Evolutionary conservation across 2,888 invertebrate genomes (phyloP), one percentile per base, ranked within the genome.

Genomic region (Anthrax anthrax): DNA sequence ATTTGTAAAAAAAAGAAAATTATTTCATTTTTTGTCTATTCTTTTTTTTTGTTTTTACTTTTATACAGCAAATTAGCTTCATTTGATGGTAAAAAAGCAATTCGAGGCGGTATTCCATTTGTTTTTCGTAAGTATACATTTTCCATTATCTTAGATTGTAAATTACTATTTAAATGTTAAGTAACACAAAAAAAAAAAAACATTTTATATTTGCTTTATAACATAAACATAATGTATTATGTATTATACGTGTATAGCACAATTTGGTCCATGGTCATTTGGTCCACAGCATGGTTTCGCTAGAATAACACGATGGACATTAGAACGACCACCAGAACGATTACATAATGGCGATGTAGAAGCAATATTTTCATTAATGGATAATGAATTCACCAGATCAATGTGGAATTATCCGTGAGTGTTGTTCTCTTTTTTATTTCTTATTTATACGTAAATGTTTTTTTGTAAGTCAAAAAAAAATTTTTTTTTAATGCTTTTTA

Each of bases 271-370:
- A 56, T 95, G 94, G 94, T 80, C 84, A 52, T 86, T 84, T 70
- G 94, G 95, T 6, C 94, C 95, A 5, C 91, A 92, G 62, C 95
- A 95, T 72, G 95, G 96, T 47, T 96, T 96, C 75, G 94, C 92
- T 45, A 77, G 94, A 61, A 85, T 92, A 62, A 81, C 86, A 49
- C 80, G 87, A 60, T 96, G 95, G 95, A 82, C 82, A 58, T 74
- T 91, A 56, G 90, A 90, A 70, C 84, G 88, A 64, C 79, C 84
- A 57, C 92, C 92, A 8, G 89, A 88, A 68, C 75, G 89, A 55
- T 72, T 90, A 58, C 84, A 86, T 51, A 89, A 85, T 64, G 91
- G 91, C 42, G 91, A 92, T 72, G 84, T 92, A 52, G 89, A 89
- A 70, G 91, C 90, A 4, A 80, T 90, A 59, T 89, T 95, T 72